Evolutionary conservation across 2,113 vertebrate species (phyloP).

Genomic region (Natator depressus): DNA sequence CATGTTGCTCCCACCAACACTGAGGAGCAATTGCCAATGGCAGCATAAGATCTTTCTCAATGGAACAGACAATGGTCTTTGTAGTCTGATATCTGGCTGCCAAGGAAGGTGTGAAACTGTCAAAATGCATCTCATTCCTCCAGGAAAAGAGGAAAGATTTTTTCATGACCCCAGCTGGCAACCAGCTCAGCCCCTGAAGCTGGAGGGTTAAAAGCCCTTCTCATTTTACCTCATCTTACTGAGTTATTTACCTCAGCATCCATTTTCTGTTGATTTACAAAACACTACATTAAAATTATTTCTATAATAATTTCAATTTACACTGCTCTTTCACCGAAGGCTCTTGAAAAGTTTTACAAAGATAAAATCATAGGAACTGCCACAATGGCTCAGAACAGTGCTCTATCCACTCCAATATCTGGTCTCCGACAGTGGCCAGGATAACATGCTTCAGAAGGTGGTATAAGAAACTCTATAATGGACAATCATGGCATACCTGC

Average conservation of each 20-base stretch:
- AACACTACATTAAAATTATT: too few species aligned
- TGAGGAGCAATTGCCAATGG: neutral
- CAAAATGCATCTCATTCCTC: neutral
- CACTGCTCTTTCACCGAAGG: accelerated
- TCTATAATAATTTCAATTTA: accelerated
- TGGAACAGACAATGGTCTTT: neutral
- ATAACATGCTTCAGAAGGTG: accelerated
- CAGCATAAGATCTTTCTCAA: too few species aligned
- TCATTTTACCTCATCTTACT: neutral
- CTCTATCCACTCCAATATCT: neutral
- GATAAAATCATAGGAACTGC: neutral
- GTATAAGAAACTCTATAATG: neutral
- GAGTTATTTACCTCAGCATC: neutral
- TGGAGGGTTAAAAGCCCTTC: neutral
- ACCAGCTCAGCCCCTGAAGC: neutral
- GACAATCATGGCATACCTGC: neutral
- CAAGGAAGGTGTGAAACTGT: neutral
- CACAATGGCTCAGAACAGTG: accelerated
- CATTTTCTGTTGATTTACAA: neutral
- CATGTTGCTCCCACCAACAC: neutral
- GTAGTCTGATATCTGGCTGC: neutral
- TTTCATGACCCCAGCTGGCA: neutral
- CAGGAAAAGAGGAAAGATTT: neutral
- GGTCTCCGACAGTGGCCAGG: neutral
- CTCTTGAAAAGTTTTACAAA: neutral